Conservation (phyloP, 2,797 vertebrate species). For the Ambastaia sidthimunki region DNA sequence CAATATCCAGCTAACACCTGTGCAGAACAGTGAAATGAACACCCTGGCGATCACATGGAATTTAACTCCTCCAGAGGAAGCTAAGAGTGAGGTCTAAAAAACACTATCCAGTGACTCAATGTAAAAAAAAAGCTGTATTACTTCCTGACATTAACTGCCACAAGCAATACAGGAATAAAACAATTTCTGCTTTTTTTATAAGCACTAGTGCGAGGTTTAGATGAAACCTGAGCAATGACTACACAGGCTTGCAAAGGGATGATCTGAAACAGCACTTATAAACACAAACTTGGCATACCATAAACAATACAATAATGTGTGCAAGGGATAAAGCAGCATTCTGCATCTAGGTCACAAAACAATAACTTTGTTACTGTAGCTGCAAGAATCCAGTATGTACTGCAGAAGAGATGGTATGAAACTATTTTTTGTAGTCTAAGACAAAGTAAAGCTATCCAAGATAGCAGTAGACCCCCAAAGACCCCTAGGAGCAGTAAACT, state of each 20-base stretch:
- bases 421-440: background rate
- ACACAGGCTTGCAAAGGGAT: background rate
- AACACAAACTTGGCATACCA: too few species aligned
- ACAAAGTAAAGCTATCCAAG: background rate
- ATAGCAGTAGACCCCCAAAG: too few species aligned
- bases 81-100: too few species aligned
- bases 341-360: too few species aligned
- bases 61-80: constrained; percentile 19
- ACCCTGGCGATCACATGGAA: background rate
- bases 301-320: too few species aligned
- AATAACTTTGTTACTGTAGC: too few species aligned
- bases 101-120: background rate
- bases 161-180: background rate
- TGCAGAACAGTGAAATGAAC: constrained; percentile 11
- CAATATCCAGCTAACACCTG: background rate
- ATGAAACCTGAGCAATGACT: too few species aligned
- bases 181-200: constrained; percentile 1
- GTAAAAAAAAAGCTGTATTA: background rate
- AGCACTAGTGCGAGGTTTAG: background rate
- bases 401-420: background rate
- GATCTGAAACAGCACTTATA: background rate
- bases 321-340: too few species aligned
- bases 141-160: constrained; percentile 13
- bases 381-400: background rate
- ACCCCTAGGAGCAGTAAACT: background rate